Evolutionary conservation across 2,113 vertebrate genomes (phyloP), one percentile per base, ranked within the genome.

Genomic region (Aplodontia rufa): DNA sequence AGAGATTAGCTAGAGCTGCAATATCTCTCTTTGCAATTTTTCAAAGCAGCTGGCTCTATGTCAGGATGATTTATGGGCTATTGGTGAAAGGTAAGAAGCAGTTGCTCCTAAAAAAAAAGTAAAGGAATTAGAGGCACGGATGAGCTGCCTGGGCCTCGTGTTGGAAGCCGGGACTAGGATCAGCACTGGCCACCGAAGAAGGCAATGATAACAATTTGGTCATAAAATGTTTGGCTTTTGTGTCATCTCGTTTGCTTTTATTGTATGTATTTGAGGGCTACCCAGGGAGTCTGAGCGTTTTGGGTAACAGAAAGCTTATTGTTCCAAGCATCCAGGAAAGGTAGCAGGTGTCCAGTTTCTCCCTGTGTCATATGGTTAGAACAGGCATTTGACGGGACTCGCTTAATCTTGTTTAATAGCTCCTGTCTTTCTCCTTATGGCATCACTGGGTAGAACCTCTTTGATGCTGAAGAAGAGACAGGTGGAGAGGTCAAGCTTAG

Each of bases 61-160:
- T 97, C 84, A 62, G 75, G 3, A 1, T 16, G 82, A 9, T 1
- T 83, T 26, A 53, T 42, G 71, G 68, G 45, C 78, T 84, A 1
- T 71, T 84, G 90, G 62, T 58, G 51, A 35, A 1, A 26, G 76
- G 35, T 55, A 17, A 64, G 72, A 85, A 14, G 28, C 76, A 96
- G 89, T 28, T 53, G 28, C 8, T 75, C 26, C 76, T 53, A 16
- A 85, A n/a, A n/a, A 16, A 85, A n/a, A n/a, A 42, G 66, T 24
- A 28, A 72, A 93, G 75, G 42, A 42, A 53, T 6, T 0, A 0
- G n/a, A 0, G 4, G 26, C 37, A 17, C 28, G 17, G 55, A 22
- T 3, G 1, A 37, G 42, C 40, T 35, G 1, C 60, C 4, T 11
- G 10, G 30, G 64, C 30, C 42, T 47, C 40, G 10, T 79, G 40